phyloP scores from a whole-genome alignment of 2,888 invertebrate genomes.

The Sceliomorpha sp. region DNA sequence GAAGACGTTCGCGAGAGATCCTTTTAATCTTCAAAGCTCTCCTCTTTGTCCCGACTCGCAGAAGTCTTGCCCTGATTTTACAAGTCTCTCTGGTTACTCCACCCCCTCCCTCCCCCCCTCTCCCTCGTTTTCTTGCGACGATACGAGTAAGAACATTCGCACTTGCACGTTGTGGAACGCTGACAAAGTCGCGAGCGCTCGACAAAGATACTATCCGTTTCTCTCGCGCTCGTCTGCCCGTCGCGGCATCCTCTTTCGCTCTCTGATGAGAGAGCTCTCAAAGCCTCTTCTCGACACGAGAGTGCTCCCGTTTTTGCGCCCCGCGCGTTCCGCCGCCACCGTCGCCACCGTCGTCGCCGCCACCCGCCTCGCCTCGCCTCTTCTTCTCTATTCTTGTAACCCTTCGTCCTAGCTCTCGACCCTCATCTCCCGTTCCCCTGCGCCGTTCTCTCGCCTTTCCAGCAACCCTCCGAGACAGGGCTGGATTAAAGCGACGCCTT shows the following conservation, averaged over 20 bases:
- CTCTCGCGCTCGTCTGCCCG: slow-evolving; percentile 24
- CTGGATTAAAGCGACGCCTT: slow-evolving; percentile 6
- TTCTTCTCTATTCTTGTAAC: slow-evolving; percentile 38
- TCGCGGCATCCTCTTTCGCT: slow-evolving; percentile 55
- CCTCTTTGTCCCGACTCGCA: slow-evolving; percentile 37
- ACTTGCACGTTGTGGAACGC: slow-evolving; percentile 69
- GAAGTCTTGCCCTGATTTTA: slow-evolving; percentile 56
- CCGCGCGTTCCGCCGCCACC: slow-evolving; percentile 14
- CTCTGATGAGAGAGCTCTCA: slow-evolving; percentile 73
- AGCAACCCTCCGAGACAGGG: not conserved
- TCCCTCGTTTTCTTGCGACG: slow-evolving; percentile 65
- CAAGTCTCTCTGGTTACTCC: slow-evolving; percentile 51
- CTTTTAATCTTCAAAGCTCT: slow-evolving; percentile 42
- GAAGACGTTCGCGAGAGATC: slow-evolving; percentile 29
- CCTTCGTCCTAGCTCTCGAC: slow-evolving; percentile 36
- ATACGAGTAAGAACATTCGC: slow-evolving; percentile 68
- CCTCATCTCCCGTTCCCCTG: slow-evolving; percentile 15
- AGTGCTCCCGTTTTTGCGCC: slow-evolving; percentile 56
- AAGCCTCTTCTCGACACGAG: slow-evolving; percentile 75
- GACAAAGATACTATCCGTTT: slow-evolving; percentile 56
- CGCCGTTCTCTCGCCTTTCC: slow-evolving; percentile 25
- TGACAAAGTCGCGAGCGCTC: slow-evolving; percentile 73
- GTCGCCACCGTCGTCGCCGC: too few relatives aligned
- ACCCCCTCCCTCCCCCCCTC: too few relatives aligned
- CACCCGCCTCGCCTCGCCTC: slow-evolving; percentile 30